Evolutionary conservation across 2,797 vertebrate species (phyloP), one percentile per base, ranked within the genome.

Genomic region (Takifugu ocellatus): DNA sequence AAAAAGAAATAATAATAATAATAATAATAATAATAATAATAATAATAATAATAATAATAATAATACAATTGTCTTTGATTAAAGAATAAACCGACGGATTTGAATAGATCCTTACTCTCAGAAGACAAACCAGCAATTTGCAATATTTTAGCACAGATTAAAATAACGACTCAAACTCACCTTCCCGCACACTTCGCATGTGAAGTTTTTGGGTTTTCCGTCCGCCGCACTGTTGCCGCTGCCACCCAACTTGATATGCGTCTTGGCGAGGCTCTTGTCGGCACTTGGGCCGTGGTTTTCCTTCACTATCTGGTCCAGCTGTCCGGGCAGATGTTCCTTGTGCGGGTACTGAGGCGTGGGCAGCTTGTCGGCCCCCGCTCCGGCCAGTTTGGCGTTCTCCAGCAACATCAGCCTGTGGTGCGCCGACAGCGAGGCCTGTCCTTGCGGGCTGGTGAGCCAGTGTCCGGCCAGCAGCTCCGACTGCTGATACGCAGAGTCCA

Each of bases 171-270:
- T 33, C 31, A 10, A 33, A 10, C 8, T 10, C 92, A 98, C 96
- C 95, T 98, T 98, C 81, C 95, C 95, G 80, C 96, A 98, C 68
- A 98, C 95, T 88, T 98, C 96, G 67, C 96, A 98, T 14, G 96
- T 97, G 77, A 98, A 98, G 88, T 95, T 94, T 77, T 98, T 98
- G 66, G 94, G 94, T 61, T 98, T 98, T 3, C 94, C 94, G 54
- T 96, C 96, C 0, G 86, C 70, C 0, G 64, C 31, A 53, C 73
- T 27, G 58, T 56, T 14, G 48, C 57, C 14, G 47, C 84, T 75
- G 58, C 88, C 79, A 54, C 86, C 86, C 4, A 93, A 75, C 60
- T 95, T 96, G 63, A 61, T 82, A 68, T 94, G 94, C 45, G 88
- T 78, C 72, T 96, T 98, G 27, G 81, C 84, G 49, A 85, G 83